Evolutionary conservation across 2,888 invertebrate genomes (phyloP).

Genomic region (Luperina testacea): DNA sequence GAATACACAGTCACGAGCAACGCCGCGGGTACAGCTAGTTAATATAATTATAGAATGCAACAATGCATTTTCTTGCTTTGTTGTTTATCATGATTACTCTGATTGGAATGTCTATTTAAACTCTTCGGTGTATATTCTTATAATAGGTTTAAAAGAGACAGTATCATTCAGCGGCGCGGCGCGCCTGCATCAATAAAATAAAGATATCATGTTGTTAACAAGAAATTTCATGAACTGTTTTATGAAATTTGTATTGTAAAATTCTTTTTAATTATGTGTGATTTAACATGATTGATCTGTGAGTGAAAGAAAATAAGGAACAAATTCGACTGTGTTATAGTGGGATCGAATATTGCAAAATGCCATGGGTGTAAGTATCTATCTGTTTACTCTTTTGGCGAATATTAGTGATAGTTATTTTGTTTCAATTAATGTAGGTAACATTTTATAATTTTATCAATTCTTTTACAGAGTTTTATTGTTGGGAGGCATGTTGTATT

Average conservation of each 20-base stretch:
- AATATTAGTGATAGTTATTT: not conserved
- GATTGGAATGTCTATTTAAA: not conserved
- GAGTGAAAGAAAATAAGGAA: slow-evolving; percentile 1
- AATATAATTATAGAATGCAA: not conserved
- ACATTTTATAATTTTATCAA: not conserved
- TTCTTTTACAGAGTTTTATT: slow-evolving; percentile 7
- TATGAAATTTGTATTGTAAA: not conserved
- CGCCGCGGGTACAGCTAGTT: not conserved
- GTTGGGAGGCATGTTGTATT: not conserved
- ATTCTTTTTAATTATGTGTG: not conserved
- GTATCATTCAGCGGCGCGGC: not conserved
- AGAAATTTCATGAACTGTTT: not conserved
- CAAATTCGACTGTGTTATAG: not conserved
- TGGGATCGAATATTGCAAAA: not conserved
- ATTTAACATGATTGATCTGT: not conserved
- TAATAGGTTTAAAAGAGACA: not conserved
- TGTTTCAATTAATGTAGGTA: not conserved
- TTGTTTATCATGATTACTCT: not conserved
- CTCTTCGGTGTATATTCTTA: not conserved
- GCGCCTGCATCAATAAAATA: not conserved
- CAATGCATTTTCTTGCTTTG: slow-evolving; percentile 43
- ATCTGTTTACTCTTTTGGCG: not conserved
- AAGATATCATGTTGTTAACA: not conserved
- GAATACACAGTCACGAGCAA: not conserved
- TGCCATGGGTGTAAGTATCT: slow-evolving; percentile 23